Percentiles rank a stretch among this genome's conserved stretches.
phyloP scores from a whole-genome alignment of 2,888 invertebrate genomes.

The Machimus rusticus region DNA sequence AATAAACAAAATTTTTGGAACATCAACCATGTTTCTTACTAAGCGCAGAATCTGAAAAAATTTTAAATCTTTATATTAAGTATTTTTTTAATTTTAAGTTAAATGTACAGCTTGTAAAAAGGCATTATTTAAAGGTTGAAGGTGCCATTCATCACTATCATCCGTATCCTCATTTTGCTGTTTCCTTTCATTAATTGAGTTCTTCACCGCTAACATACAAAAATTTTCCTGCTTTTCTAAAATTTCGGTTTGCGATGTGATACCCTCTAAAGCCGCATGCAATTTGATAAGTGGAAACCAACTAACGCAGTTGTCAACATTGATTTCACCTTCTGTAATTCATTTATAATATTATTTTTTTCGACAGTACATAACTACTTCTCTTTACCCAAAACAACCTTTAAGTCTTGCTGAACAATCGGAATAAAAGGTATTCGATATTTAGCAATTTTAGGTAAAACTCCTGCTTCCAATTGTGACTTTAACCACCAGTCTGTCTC shows the following conservation, averaged over 20 bases:
- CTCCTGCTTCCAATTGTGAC: constrained; percentile 57
- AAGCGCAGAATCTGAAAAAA: constrained; percentile 56
- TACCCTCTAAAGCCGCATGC: constrained; percentile 56
- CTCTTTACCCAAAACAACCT: constrained; percentile 51
- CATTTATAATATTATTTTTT: neutral
- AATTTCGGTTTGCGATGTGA: constrained; percentile 52
- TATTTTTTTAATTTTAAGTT: neutral
- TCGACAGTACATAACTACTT: neutral
- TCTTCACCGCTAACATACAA: constrained; percentile 61
- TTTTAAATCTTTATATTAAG: neutral
- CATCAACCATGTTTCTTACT: constrained; percentile 56
- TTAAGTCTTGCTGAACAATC: constrained; percentile 58
- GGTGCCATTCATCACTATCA: constrained; percentile 56
- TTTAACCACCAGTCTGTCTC: constrained; percentile 62
- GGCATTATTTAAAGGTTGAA: constrained; percentile 62
- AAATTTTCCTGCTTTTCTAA: constrained; percentile 58
- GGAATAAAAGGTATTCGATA: constrained; percentile 61
- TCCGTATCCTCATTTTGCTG: constrained; percentile 52
- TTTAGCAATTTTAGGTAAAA: constrained; percentile 61
- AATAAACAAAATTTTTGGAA: constrained; percentile 57
- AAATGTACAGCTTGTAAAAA: constrained; percentile 59
- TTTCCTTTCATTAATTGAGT: constrained; percentile 60
- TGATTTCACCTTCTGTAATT: constrained; percentile 57
- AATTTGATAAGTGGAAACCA: constrained; percentile 62
- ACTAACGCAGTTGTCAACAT: constrained; percentile 60